phyloP scores from a whole-genome alignment of 2,113 vertebrate species.

The Calonectris borealis region DNA sequence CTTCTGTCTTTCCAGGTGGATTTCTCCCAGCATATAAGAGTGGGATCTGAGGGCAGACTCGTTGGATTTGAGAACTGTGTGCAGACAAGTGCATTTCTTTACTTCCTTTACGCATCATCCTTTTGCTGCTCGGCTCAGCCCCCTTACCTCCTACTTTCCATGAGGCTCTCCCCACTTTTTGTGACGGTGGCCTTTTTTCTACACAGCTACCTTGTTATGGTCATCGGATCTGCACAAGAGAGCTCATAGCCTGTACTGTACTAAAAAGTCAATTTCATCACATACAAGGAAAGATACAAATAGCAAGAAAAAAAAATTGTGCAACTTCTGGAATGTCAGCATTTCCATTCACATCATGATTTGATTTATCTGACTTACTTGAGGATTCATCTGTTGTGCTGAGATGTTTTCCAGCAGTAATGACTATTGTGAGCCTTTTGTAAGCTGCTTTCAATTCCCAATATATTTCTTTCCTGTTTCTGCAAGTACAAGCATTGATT shows the following conservation, averaged over 20 bases:
- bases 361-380: neutral
- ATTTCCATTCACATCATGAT: neutral
- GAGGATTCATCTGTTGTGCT: neutral
- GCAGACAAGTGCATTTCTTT: neutral
- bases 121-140: neutral
- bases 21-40: neutral
- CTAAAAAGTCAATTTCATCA: neutral
- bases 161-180: neutral
- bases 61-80: neutral
- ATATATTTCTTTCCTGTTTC: neutral
- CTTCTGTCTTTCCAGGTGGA: neutral
- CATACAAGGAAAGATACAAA: neutral
- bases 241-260: neutral
- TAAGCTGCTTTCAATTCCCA: neutral
- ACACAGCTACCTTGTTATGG: accelerated
- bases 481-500: neutral
- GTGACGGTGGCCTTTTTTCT: neutral
- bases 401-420: neutral
- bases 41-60: neutral
- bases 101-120: neutral
- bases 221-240: neutral
- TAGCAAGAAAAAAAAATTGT: neutral
- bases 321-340: neutral
- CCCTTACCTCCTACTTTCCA: neutral
- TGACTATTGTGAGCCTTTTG: neutral